A percentile compares a stretch with the other conserved stretches of the same genome.
phyloP scores from a whole-genome alignment of 1,140 invertebrate species.

The Musca domestica region DNA sequence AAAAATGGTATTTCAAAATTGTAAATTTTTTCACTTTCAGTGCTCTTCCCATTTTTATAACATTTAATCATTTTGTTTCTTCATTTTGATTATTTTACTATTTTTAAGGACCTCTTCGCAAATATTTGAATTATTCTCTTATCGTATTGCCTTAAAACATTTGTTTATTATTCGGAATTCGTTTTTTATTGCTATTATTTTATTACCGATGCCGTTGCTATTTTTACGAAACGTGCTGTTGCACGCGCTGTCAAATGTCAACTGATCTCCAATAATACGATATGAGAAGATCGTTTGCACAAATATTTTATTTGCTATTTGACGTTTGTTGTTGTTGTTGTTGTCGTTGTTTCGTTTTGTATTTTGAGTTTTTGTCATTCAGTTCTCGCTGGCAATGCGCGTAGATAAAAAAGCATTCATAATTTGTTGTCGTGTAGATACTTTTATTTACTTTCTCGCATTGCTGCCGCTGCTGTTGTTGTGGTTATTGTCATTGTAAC shows the following conservation, averaged over 20 bases:
- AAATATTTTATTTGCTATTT: too few species aligned
- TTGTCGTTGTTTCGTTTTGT: too few species aligned
- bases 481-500: neutral
- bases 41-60: too few species aligned
- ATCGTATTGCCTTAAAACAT: neutral
- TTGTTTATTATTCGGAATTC: neutral
- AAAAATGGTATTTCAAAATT: too few species aligned
- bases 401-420: slow-evolving; percentile 7
- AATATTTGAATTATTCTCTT: slow-evolving; percentile 1
- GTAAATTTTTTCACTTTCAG: too few species aligned
- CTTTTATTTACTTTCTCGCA: slow-evolving; percentile 9
- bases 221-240: slow-evolving; percentile 37
- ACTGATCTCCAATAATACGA: slow-evolving; percentile 44
- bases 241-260: slow-evolving; percentile 52
- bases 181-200: neutral
- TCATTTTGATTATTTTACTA: too few species aligned
- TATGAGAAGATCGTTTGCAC: slow-evolving; percentile 22
- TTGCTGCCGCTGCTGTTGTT: neutral
- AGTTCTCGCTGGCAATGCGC: neutral
- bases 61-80: too few species aligned
- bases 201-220: slow-evolving; percentile 7
- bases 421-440: slow-evolving; percentile 7
- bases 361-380: too few species aligned
- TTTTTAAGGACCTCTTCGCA: neutral
- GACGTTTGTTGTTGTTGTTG: neutral